phyloP scores from a whole-genome alignment of 2,797 vertebrate genomes.

The Schizothorax lantsangensis region DNA sequence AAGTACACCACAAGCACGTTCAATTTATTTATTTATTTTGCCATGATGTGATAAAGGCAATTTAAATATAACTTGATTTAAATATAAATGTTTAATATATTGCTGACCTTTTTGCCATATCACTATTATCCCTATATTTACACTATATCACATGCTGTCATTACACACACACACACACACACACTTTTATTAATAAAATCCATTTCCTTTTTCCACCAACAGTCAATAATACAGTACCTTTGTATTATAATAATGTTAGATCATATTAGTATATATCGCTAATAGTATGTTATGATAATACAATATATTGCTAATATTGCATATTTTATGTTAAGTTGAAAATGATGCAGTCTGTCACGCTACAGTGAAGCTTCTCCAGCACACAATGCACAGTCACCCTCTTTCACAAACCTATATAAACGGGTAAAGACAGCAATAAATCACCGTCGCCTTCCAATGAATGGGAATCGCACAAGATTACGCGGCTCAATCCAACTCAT shows the following conservation, averaged over 20 bases:
- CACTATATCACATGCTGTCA: too few species aligned
- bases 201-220: too few species aligned
- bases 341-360: not conserved
- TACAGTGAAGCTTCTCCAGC: not conserved
- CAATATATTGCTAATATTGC: not conserved
- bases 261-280: not conserved
- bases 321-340: slow-evolving; percentile 1
- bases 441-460: not conserved
- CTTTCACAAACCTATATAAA: slow-evolving; percentile 17
- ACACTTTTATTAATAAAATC: too few species aligned
- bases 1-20: too few species aligned
- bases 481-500: not conserved
- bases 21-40: too few species aligned
- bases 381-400: not conserved
- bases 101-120: not conserved
- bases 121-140: not conserved
- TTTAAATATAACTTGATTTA: too few species aligned
- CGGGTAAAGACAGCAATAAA: slow-evolving; percentile 14
- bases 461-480: not conserved
- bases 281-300: not conserved
- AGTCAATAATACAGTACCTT: too few species aligned
- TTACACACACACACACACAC: too few species aligned
- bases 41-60: too few species aligned
- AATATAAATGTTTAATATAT: not conserved
- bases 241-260: too few species aligned